Percentiles rank a stretch among this genome's conserved stretches.
Conservation (phyloP, 2,888 invertebrate species). For the Periphyllus acericola region DNA sequence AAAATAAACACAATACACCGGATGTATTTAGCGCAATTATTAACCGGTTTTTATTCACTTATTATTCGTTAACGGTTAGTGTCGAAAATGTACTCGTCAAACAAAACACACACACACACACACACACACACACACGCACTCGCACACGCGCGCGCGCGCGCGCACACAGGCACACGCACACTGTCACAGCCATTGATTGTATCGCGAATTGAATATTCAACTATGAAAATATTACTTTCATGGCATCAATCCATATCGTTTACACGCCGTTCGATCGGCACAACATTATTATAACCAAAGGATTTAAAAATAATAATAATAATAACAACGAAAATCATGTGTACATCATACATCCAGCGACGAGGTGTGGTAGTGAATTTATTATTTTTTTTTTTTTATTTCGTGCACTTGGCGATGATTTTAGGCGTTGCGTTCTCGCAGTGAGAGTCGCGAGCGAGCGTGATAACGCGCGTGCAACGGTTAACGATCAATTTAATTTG, state of each 20-base stretch:
- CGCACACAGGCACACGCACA: neutral
- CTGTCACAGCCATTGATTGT: neutral
- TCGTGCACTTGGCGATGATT: neutral
- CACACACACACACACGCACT: neutral
- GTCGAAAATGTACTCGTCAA: slow-evolving; percentile 25
- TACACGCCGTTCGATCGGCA: neutral
- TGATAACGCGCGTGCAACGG: neutral
- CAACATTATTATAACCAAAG: no score
- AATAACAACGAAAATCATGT: no score
- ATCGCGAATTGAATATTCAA: neutral
- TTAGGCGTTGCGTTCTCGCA: no score
- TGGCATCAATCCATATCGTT: neutral
- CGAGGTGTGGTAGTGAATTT: no score
- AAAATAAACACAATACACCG: slow-evolving; percentile 41
- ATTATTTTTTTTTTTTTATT: neutral
- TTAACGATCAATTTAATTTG: neutral
- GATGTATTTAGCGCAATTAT: slow-evolving; percentile 48
- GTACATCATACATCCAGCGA: no score
- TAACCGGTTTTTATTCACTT: slow-evolving; percentile 58
- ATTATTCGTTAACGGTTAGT: slow-evolving; percentile 47
- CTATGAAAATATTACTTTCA: no score
- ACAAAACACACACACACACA: neutral
- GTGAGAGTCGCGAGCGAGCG: neutral
- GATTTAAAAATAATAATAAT: no score
- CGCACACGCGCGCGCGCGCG: neutral